phyloP scores from a whole-genome alignment of 2,113 vertebrate genomes.

The Prolemur simus region DNA sequence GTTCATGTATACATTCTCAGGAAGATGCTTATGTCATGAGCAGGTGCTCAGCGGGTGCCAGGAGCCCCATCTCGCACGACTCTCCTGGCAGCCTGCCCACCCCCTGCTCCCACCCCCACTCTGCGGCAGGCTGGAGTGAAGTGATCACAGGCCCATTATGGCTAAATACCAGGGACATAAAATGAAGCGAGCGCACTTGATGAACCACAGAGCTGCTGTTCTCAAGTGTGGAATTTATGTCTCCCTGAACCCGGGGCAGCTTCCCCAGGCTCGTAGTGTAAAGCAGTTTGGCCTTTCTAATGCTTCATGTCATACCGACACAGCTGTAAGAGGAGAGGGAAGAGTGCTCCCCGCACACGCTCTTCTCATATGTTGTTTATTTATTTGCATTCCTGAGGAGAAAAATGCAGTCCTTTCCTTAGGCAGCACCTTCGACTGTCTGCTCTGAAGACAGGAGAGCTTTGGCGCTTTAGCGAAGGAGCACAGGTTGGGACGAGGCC shows the following conservation, averaged over 20 bases:
- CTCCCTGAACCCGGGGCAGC: neutral
- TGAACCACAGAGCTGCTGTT: slow-evolving; percentile 1
- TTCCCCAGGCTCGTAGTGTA: accelerated
- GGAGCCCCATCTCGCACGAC: neutral
- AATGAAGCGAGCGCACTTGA: neutral
- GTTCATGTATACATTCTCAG: accelerated
- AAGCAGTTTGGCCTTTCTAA: neutral
- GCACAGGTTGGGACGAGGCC: neutral
- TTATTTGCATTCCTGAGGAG: neutral
- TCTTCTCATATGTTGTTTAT: neutral
- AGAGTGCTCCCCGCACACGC: too few relatives aligned
- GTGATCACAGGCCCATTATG: neutral
- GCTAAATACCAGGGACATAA: slow-evolving; percentile 4
- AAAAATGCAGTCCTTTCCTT: neutral
- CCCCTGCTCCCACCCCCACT: neutral
- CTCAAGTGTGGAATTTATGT: neutral
- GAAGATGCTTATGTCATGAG: neutral
- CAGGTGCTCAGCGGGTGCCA: neutral
- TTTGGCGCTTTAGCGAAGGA: neutral
- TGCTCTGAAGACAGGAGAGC: neutral
- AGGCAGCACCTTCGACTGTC: neutral
- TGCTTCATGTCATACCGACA: accelerated
- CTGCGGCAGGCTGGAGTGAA: neutral
- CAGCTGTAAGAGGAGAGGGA: neutral
- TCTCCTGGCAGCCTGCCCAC: neutral